Evolutionary conservation across 2,797 vertebrate species (phyloP).

Genomic region (Falco berigora): DNA sequence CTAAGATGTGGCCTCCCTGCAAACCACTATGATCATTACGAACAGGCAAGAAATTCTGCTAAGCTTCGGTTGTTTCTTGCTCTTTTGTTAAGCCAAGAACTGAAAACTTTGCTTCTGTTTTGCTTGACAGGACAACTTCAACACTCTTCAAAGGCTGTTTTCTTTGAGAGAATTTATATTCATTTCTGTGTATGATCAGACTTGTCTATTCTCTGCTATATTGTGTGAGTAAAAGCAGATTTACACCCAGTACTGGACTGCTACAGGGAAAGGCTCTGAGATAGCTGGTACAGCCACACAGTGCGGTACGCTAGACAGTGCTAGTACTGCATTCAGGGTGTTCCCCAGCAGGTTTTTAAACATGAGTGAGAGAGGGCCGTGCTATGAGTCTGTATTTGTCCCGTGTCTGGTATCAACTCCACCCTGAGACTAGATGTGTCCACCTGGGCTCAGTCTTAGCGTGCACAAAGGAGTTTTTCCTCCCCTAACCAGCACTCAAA

Average conservation of each 20-base stretch:
- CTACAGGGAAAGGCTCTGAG: neutral
- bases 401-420: neutral
- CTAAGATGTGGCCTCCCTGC: conserved; percentile 44
- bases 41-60: neutral
- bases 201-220: neutral
- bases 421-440: neutral
- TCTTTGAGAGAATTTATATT: neutral
- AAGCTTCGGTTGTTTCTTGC: neutral
- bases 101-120: neutral
- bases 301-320: neutral
- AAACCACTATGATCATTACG: conserved; percentile 10
- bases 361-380: neutral
- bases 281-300: neutral
- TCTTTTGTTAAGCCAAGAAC: neutral
- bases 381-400: neutral
- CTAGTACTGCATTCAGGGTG: neutral
- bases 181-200: neutral
- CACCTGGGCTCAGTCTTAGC: neutral
- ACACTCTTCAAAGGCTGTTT: neutral
- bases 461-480: neutral
- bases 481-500: neutral
- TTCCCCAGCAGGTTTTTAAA: neutral
- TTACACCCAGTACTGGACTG: neutral
- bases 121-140: neutral
- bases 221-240: neutral